Base-by-base conservation (phyloP, 2,888 invertebrate genomes). In the Brachypalpus laphriformis region DNA sequence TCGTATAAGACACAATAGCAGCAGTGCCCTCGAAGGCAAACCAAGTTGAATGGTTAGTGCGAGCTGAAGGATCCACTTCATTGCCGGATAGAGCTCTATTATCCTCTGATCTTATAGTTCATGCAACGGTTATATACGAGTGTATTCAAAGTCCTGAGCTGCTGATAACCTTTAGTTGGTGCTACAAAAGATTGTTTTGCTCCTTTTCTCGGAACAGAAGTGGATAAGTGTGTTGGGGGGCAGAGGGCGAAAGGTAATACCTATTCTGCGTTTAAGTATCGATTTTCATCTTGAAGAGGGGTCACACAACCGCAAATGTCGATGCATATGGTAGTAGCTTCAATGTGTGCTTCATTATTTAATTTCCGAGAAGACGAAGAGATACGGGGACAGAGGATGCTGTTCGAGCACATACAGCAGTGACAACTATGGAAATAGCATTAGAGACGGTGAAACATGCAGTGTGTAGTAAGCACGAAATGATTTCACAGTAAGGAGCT, bases 341-440 rank as follows among this genome's bases (percentile, higher is more conserved):
- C 76, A 68, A 49, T 76, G 66, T 68, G 59, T 76, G 66, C 59
- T 76, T 77, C 77, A 68, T 77, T 77, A 77, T 77, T 61, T 77
- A 70, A 77, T 77, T 70, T 77, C 61, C 77, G 59, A 77, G 31
- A 16, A 54, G 14, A 20, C 40, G 72, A 49, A 65, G 18, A 18
- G 34, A 66, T 31, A 66, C 37, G 37, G 49, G n/a, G 54, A 28
- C 51, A 20, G 63, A 7, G 42, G 34, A 54, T 4, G 34, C 22
- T 16, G 8, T 3, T 9, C 8, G 7, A 2, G 40, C 4, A 25
- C 11, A n/a, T 37, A 49, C 20, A 65, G n/a, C 7, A 34, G 76
- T 66, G 66, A 68, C 76, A 59, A 51, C 40, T 68, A 61, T 49
- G 66, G 57, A 40, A 68, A 59, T 59, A 16, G 34, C 40, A 59